Evolutionary conservation across 2,888 invertebrate species (phyloP).

Genomic region (Pristionchus mayeri): DNA sequence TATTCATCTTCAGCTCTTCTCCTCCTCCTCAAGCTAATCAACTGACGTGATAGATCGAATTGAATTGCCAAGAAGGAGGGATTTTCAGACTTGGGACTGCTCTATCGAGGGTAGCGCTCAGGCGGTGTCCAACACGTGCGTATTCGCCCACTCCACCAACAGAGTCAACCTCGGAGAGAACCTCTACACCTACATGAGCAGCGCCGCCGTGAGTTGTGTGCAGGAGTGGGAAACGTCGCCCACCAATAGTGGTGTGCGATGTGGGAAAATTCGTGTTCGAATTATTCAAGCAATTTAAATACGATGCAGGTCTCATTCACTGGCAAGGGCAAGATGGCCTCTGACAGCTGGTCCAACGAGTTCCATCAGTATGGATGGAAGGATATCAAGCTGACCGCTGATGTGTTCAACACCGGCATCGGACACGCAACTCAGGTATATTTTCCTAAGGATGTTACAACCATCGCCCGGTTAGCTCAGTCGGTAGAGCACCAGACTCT

Average conservation of each 20-base stretch:
- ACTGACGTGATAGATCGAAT: not conserved
- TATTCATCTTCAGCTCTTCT: no score
- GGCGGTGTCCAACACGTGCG: not conserved
- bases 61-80: not conserved
- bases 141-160: not conserved
- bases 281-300: not conserved
- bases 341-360: not conserved
- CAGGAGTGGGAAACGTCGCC: conserved; percentile 50
- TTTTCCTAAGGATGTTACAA: fast-evolving
- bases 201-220: not conserved
- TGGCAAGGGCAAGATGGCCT: not conserved
- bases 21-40: no score
- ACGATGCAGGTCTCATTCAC: not conserved
- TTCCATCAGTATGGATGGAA: conserved; percentile 43
- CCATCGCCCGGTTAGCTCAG: conserved; percentile 58
- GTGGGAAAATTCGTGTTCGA: not conserved
- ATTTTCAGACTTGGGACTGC: not conserved
- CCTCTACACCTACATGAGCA: not conserved
- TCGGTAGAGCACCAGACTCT: conserved; percentile 66
- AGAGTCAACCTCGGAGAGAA: conserved; percentile 10
- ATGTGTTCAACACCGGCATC: conserved; percentile 46
- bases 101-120: not conserved
- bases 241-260: not conserved
- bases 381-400: conserved; percentile 11
- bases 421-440: conserved; percentile 50